Evolutionary conservation across 2,113 vertebrate genomes (phyloP).

Genomic region (Mobula birostris): DNA sequence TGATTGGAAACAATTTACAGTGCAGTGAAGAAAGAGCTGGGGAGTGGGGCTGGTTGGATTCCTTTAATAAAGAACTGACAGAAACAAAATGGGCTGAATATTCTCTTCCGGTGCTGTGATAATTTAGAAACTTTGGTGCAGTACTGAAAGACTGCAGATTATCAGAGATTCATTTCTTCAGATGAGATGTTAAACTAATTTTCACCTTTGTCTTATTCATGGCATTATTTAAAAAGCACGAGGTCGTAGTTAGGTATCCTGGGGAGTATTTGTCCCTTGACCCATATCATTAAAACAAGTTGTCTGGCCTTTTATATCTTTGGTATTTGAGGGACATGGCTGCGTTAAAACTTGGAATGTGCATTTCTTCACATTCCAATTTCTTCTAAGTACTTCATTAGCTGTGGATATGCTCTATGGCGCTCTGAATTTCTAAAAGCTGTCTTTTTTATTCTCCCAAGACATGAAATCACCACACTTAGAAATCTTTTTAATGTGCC

Average conservation of each 20-base stretch:
- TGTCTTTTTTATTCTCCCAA: not conserved
- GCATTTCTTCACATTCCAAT: not conserved
- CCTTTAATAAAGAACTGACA: not conserved
- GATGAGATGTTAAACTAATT: too few relatives aligned
- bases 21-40: too few relatives aligned
- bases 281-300: not conserved
- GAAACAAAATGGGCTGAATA: not conserved
- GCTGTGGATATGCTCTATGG: not conserved
- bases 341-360: not conserved
- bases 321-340: not conserved
- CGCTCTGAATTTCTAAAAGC: not conserved
- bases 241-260: too few relatives aligned
- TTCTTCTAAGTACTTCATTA: not conserved
- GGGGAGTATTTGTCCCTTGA: too few relatives aligned
- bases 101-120: not conserved
- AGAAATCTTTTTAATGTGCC: not conserved
- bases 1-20: too few relatives aligned
- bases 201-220: too few relatives aligned
- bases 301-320: not conserved
- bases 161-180: too few relatives aligned
- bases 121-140: not conserved
- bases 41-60: too few relatives aligned
- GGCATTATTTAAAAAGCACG: too few relatives aligned
- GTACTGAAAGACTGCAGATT: too few relatives aligned
- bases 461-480: not conserved